phyloP scores from a whole-genome alignment of 2,797 vertebrate genomes.

The Melanotaenia maccullochi region DNA sequence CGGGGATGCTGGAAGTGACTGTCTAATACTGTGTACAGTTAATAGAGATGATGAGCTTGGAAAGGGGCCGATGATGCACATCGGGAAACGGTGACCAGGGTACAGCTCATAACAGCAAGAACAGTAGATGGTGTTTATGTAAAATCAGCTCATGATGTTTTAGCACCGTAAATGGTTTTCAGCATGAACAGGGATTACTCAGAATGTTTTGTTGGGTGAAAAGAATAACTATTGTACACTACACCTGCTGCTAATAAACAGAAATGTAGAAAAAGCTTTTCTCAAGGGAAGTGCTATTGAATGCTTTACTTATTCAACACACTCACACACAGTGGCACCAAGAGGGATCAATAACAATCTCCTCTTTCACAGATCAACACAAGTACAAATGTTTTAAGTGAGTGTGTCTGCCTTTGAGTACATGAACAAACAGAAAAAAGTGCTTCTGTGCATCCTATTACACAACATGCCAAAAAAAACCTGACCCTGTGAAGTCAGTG shows the following conservation, averaged over 20 bases:
- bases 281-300: constrained; percentile 11
- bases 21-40: constrained; percentile 19
- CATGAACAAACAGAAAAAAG: constrained; percentile 3
- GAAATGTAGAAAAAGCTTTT: constrained; percentile 25
- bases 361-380: constrained; percentile 31
- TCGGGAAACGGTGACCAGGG: constrained; percentile 1
- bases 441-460: neutral
- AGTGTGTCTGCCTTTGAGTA: constrained; percentile 10
- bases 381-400: constrained; percentile 22
- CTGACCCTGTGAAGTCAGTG: too few species aligned
- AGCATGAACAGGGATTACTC: neutral
- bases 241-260: constrained; percentile 18
- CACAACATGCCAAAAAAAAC: neutral
- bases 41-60: constrained; percentile 22
- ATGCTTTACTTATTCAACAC: constrained; percentile 22
- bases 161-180: neutral
- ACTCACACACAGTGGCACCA: constrained; percentile 12
- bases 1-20: constrained; percentile 23
- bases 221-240: neutral
- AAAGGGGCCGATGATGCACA: constrained; percentile 15
- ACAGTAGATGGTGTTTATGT: neutral
- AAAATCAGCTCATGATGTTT: constrained; percentile 1
- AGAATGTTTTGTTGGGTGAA: neutral
- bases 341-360: constrained; percentile 48
- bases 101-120: constrained; percentile 1